Base-by-base conservation (phyloP, 1,140 invertebrate genomes). In the Drosophila repletoides region DNA sequence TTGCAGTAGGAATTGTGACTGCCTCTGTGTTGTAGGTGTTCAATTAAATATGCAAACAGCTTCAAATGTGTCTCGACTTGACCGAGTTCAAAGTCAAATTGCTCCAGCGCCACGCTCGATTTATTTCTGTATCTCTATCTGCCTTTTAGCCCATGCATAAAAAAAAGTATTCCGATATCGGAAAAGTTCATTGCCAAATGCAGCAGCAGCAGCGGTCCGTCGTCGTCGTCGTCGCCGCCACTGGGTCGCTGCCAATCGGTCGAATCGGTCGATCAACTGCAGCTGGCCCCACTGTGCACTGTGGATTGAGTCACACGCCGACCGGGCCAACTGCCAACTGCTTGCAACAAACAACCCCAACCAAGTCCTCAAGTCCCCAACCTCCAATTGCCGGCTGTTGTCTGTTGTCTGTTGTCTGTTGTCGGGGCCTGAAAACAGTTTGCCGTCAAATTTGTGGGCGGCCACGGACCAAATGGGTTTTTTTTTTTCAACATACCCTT, bases 111-210 rank as follows among this genome's bases (percentile, higher is more conserved):
- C 31, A 72, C 46, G 72, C 71, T 79, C 67, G 43, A 46, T 63
- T 63, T 63, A 69, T 68, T 58, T 58, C 64, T 76, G 65, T 74
- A 51, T 67, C 52, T 69, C 43, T 38, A 51, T 58, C 45, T 65
- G 59, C 52, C 52, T 56, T 21, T 49, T 67, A 29, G 36, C 29
- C 22, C 28, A 52, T 15, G 34, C 45, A 66, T 19, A 51, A 33
- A 41, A 59, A 19, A 59, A 24, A 59, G 34, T 65, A 68, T 64
- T 68, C 70, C 49, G 72, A 75, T 72, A 61, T 61, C 75, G 58
- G n/a, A 86, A 86, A 86, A 86, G 80, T 86, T 86, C 80, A 86
- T 86, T 86, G 80, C 80, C 80, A 86, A 86, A 84, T 86, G 75
- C 61, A 83, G 45, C 65, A 63, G 45, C 46, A 31, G 52, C 45